Base-by-base conservation (phyloP, 2,888 invertebrate species). In the Mythimna vitellina region DNA sequence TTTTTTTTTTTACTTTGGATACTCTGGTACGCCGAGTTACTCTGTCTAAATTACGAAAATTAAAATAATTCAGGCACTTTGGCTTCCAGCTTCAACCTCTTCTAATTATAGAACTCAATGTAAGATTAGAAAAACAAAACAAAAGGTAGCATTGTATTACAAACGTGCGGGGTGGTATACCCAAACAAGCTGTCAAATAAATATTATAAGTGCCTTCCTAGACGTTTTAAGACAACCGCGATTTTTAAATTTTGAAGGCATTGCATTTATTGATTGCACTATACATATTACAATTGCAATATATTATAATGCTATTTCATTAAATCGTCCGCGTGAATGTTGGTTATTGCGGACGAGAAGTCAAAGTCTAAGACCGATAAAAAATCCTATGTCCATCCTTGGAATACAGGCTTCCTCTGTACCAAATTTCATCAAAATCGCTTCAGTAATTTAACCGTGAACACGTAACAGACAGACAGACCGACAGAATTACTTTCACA, bases 91-190 rank as follows among this genome's bases (percentile, higher is more conserved):
- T 65, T 35, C 12, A 17, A 20, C 49, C n/a, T 63, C n/a, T 49
- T n/a, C 63, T 65, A 65, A 32, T 51, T 75, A 17, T 65, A 65
- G 22, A 73, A 25, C 29, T 49, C 20, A 8, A 1, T 29, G 20
- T 3, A 42, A 17, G n/a, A 25, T 42, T 49, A 38, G 1, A 6
- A 14, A 25, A 57, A 17, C 29, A 65, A 65, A 73, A 75, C 76
- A 73, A 74, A 14, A 17, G 29, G 10, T 2, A 20, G 14, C 63
- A 20, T 72, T 73, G 29, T 49, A 58, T 35, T 58, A 12, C 4
- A 20, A 57, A n/a, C n/a, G n/a, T 35, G 12, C 3, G 8, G 7
- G 9, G 9, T 17, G 3, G 25, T 29, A 4, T 29, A 10, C 20
- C 20, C 0, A 20, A 32, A 57, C n/a, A 10, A 35, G 20, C 32